Conservation (phyloP, 2,113 vertebrate species). For the Leptobrachium leishanense region DNA sequence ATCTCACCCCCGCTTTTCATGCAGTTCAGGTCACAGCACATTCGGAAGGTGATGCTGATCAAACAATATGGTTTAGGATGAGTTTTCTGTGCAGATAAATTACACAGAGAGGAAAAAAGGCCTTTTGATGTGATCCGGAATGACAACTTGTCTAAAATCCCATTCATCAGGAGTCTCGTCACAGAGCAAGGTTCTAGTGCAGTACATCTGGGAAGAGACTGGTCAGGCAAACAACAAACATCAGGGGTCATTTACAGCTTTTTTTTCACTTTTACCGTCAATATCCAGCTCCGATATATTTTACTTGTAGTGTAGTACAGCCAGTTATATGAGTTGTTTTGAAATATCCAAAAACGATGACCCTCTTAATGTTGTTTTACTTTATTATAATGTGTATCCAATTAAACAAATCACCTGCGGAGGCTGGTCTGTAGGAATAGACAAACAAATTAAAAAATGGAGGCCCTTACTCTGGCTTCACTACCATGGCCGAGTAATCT, state of each 20-base stretch:
- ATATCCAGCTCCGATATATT: not conserved
- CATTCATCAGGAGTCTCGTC: conserved; percentile 36
- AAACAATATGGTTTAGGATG: conserved; percentile 25
- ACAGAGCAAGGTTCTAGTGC: conserved; percentile 21
- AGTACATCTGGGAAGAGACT: conserved; percentile 18
- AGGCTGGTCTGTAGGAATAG: no score
- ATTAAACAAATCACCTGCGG: no score
- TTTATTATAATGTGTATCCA: no score
- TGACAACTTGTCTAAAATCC: conserved; percentile 42
- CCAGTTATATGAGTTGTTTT: not conserved
- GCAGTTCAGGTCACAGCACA: not conserved
- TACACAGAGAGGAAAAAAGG: conserved; percentile 36
- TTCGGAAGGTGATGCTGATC: conserved; percentile 30
- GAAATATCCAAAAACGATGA: no score
- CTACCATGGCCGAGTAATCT: no score
- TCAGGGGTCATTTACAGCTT: conserved; percentile 13
- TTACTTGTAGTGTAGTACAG: not conserved
- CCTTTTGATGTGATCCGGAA: conserved; percentile 42
- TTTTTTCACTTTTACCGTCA: not conserved
- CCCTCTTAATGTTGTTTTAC: no score
- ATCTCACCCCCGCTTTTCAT: not conserved
- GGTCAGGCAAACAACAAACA: conserved; percentile 17
- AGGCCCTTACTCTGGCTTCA: no score
- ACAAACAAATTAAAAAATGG: no score
- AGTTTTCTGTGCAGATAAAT: conserved; percentile 31